Percentiles rank a stretch among this genome's conserved stretches.
phyloP scores from a whole-genome alignment of 2,888 invertebrate genomes.

The Cephonodes hylas region DNA sequence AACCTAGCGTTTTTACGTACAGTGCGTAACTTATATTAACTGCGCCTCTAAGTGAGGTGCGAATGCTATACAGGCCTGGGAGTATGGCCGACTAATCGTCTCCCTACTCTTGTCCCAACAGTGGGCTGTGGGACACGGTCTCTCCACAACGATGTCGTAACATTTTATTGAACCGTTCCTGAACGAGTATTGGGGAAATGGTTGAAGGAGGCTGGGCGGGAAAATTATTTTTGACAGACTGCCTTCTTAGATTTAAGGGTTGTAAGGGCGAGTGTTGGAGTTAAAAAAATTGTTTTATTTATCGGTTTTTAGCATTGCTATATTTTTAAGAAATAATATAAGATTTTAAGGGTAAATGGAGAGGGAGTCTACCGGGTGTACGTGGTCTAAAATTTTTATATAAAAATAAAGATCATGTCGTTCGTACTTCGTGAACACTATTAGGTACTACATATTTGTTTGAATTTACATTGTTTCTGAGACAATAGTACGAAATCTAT shows the following conservation, averaged over 20 bases:
- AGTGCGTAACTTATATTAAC: neutral
- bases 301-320: too few relatives aligned
- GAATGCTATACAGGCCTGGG: neutral
- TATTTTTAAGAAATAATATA: too few relatives aligned
- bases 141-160: neutral
- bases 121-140: neutral
- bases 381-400: too few relatives aligned
- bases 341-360: neutral
- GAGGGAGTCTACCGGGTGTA: too few relatives aligned
- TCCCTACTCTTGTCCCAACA: neutral
- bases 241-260: neutral
- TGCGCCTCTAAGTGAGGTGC: neutral
- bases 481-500: too few relatives aligned
- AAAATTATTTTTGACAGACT: constrained; percentile 1
- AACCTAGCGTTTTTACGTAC: neutral
- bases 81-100: neutral
- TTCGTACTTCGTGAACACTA: too few relatives aligned
- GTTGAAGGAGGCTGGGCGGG: neutral
- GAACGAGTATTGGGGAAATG: constrained; percentile 1
- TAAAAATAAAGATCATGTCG: too few relatives aligned
- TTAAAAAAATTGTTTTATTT: neutral
- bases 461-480: too few relatives aligned
- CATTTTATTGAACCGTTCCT: neutral
- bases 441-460: too few relatives aligned
- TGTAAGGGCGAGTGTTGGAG: neutral